phyloP scores from a whole-genome alignment of 2,888 invertebrate genomes.

The Escarpia spicata region DNA sequence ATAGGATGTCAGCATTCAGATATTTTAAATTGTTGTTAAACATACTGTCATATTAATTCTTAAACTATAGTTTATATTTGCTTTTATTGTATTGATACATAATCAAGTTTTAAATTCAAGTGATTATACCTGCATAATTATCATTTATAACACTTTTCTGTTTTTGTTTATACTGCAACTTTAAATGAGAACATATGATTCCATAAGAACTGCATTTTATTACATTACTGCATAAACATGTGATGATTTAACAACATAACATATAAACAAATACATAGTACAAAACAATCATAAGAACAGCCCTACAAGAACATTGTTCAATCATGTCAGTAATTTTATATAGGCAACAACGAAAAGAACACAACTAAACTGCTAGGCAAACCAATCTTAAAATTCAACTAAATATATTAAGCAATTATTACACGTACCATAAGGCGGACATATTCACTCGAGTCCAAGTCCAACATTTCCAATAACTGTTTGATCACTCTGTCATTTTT shows the following conservation, averaged over 20 bases:
- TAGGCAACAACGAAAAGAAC: background rate
- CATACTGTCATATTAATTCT: background rate
- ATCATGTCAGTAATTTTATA: too few species aligned
- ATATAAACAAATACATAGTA: background rate
- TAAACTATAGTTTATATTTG: background rate
- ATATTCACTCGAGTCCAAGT: constrained; percentile 62
- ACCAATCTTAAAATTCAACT: background rate
- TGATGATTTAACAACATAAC: background rate
- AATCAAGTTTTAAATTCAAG: background rate
- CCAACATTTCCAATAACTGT: constrained; percentile 61
- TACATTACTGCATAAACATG: background rate
- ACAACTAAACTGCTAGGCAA: background rate
- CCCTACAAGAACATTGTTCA: background rate
- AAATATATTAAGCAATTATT: background rate
- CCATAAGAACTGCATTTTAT: background rate
- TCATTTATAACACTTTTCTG: background rate
- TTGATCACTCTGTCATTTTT: constrained; percentile 60
- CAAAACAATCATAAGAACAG: background rate
- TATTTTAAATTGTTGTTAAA: background rate
- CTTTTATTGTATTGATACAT: background rate
- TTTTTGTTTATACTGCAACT: background rate
- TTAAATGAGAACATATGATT: background rate
- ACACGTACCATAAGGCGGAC: constrained; percentile 59
- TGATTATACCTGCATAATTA: background rate
- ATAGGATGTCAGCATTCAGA: background rate